These are phyloP conservation scores for Characodon lateralis DNA, from an alignment of 2,797 vertebrate genomes.

Conservation along the genomic window DNA sequence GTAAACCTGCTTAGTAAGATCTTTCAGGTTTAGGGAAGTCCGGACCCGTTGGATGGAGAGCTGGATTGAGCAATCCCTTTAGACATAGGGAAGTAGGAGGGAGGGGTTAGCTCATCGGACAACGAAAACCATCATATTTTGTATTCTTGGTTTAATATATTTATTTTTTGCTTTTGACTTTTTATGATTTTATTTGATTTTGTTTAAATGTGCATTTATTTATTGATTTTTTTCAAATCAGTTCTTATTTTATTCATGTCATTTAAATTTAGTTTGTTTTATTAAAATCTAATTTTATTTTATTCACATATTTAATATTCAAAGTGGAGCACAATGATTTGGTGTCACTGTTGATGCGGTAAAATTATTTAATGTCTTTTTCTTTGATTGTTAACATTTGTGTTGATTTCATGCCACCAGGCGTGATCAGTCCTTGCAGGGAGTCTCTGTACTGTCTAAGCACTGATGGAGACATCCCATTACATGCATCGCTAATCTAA, in stretches of 20 bases:
- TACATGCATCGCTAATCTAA: slow-evolving; percentile 33
- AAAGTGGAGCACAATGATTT: no score
- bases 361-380: neutral
- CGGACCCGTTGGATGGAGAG: no score
- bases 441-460: slow-evolving; percentile 30
- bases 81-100: no score
- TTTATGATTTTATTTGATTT: neutral
- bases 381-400: slow-evolving; percentile 16
- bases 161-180: neutral
- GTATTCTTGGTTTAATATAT: neutral
- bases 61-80: no score
- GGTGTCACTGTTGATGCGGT: neutral
- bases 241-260: no score
- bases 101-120: no score
- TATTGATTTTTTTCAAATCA: no score
- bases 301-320: no score
- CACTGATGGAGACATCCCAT: slow-evolving; percentile 49
- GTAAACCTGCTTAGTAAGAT: no score
- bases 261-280: neutral
- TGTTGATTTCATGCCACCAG: slow-evolving; percentile 39
- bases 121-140: neutral
- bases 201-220: neutral
- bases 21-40: no score
- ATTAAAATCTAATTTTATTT: no score
- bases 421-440: slow-evolving; percentile 29